phyloP scores from a whole-genome alignment of 2,888 invertebrate species.

The Leptinotarsa haldemani region DNA sequence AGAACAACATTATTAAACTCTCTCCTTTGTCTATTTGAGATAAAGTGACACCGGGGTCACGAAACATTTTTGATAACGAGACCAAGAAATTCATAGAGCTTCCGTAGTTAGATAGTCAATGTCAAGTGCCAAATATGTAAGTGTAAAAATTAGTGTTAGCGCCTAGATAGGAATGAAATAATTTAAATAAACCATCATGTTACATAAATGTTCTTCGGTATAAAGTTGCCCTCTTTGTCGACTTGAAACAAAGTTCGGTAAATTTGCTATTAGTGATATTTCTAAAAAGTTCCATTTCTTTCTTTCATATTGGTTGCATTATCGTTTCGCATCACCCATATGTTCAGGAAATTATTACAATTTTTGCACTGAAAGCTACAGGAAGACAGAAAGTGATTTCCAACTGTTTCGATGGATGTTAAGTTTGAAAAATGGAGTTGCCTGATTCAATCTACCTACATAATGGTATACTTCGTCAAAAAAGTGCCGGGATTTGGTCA shows the following conservation, averaged over 20 bases:
- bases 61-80: conserved; percentile 6
- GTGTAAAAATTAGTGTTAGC: conserved; percentile 14
- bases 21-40: not conserved
- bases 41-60: not conserved
- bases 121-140: conserved; percentile 47
- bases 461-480: no score
- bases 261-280: no score
- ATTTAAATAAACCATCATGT: not conserved
- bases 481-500: no score
- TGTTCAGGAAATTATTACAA: no score
- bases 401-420: no score
- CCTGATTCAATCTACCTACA: no score
- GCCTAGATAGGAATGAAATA: conserved; percentile 3
- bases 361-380: no score
- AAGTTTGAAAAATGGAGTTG: no score
- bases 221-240: conserved; percentile 8
- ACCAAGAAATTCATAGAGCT: conserved; percentile 44
- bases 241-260: not conserved
- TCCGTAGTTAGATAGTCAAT: conserved; percentile 47
- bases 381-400: no score
- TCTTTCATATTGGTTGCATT: not conserved
- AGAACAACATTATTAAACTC: no score
- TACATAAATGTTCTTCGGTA: not conserved
- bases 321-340: not conserved
- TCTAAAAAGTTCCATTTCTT: not conserved